These are phyloP conservation scores for Clostera curtula DNA, from an alignment of 2,888 invertebrate species.

Conservation along the genomic window DNA sequence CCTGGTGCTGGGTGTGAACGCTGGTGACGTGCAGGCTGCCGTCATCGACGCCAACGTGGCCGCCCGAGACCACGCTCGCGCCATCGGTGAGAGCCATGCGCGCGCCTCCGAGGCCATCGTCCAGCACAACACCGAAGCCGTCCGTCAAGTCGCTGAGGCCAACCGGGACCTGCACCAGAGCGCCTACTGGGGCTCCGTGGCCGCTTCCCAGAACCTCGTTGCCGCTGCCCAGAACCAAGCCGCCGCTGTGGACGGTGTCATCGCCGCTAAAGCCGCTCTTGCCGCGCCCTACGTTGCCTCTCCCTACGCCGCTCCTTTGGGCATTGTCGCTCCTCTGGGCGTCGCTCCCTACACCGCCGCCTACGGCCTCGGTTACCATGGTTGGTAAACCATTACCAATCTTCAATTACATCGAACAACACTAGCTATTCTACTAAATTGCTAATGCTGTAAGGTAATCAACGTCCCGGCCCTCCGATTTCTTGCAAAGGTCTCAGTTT, in stretches of 20 bases:
- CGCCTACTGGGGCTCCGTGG: slow-evolving; percentile 53
- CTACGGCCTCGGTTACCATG: no score
- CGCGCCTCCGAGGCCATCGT: slow-evolving; percentile 48
- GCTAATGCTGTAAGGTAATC: no score
- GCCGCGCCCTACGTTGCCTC: slow-evolving; percentile 8
- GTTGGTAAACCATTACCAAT: no score
- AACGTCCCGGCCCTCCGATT: no score
- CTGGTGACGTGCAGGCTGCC: slow-evolving; percentile 52
- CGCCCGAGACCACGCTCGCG: slow-evolving; percentile 43
- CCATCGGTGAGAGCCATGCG: slow-evolving; percentile 41
- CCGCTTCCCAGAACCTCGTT: slow-evolving; percentile 49
- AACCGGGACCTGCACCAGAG: slow-evolving; percentile 51
- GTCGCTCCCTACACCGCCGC: slow-evolving; percentile 14
- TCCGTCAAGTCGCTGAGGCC: slow-evolving; percentile 39
- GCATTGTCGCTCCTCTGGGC: no score
- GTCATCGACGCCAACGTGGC: slow-evolving; percentile 52
- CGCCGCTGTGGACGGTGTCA: slow-evolving; percentile 43
- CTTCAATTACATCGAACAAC: no score
- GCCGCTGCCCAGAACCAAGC: slow-evolving; percentile 56
- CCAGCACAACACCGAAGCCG: slow-evolving; percentile 48
- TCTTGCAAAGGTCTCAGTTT: no score
- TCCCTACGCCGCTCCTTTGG: no score
- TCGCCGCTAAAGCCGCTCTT: slow-evolving; percentile 2
- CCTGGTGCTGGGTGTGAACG: slow-evolving; percentile 41
- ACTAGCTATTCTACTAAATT: no score